Evolutionary conservation across 2,797 vertebrate genomes (phyloP), one percentile per base, ranked within the genome.

Genomic region (Hephaestus fuliginosus): DNA sequence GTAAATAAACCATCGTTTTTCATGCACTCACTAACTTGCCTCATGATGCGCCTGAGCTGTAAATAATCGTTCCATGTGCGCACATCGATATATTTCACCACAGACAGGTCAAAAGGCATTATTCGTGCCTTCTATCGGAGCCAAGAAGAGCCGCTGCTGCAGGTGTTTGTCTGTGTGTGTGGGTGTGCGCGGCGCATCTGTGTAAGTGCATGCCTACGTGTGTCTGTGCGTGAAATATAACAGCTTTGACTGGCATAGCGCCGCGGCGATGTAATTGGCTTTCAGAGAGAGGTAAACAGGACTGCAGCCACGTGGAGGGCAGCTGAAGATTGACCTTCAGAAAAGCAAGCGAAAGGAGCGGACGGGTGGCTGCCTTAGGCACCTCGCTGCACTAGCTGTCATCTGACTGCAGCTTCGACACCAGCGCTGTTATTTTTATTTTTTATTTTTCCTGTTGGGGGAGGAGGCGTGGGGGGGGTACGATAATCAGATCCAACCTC

Each of bases 261-360:
- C 77, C 60, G 89, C 87, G 57, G 88, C 88, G 70, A 80, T 93
- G 79, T 94, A 96, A 96, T 93, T 96, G 93, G 89, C 86, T 93
- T 94, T 95, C 79, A 90, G 78, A 94, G 94, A 79, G 95, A 95
- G 91, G 90, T 91, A 95, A 96, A 95, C 81, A 93, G 79, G 89
- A 86, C 93, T 43, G 57, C 76, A 86, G 92, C 90, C 80, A 88
- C 79, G 88, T 84, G 88, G 86, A 88, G 92, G 85, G 82, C 88
- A 85, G 86, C 85, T 87, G 84, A 84, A 85, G 93, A 88, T 83
- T 96, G 96, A 96, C 95, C 96, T 96, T 96, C 93, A 88, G 86
- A 91, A 77, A 73, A 74, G 81, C 14, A 49, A 81, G 60, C 15
- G 55, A 74, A 88, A 76, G 82, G 75, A 85, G 17, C 2, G 60